These are phyloP conservation scores for Dallia pectoralis DNA, from an alignment of 2,797 vertebrate genomes.

Conservation along the genomic window DNA sequence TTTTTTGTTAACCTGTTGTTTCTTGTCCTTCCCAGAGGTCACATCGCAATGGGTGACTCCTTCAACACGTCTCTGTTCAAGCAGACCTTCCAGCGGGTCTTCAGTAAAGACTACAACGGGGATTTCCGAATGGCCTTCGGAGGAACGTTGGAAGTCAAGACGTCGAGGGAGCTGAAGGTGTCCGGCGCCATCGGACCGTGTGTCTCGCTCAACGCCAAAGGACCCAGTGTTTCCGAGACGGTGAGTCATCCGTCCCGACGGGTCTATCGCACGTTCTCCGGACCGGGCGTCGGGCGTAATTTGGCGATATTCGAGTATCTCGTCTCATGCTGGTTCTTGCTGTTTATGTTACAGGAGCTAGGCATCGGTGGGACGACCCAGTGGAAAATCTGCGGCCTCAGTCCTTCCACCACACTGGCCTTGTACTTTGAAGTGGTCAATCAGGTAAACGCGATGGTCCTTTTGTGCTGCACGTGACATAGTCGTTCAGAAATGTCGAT, in stretches of 20 bases:
- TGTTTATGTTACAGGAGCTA: constrained; percentile 68
- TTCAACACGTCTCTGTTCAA: constrained; percentile 99
- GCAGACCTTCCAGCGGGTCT: constrained; percentile 97
- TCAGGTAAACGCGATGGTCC: constrained; percentile 76
- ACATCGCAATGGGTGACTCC: constrained; percentile 97
- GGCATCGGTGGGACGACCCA: constrained; percentile 91
- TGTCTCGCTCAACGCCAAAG: constrained; percentile 88
- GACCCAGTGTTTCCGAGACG: constrained; percentile 89
- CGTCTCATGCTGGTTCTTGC: neutral
- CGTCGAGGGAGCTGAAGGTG: constrained; percentile 92
- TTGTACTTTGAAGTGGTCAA: constrained; percentile 97
- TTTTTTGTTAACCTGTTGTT: neutral
- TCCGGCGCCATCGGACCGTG: constrained; percentile 91
- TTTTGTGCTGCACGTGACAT: neutral
- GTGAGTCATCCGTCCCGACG: constrained; percentile 71
- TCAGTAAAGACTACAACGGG: constrained; percentile 88
- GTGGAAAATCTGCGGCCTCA: constrained; percentile 93
- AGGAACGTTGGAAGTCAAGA: constrained; percentile 91
- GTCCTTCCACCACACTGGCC: constrained; percentile 85
- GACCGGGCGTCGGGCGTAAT: neutral
- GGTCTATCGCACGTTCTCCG: neutral
- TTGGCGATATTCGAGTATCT: neutral
- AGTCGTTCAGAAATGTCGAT: neutral
- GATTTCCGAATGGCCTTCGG: constrained; percentile 97
- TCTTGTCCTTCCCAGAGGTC: constrained; percentile 74